A percentile compares a stretch with the other conserved stretches of the same genome.
Evolutionary conservation across 1,140 invertebrate species (phyloP).

Genomic region (Hypsibius dujardini): DNA sequence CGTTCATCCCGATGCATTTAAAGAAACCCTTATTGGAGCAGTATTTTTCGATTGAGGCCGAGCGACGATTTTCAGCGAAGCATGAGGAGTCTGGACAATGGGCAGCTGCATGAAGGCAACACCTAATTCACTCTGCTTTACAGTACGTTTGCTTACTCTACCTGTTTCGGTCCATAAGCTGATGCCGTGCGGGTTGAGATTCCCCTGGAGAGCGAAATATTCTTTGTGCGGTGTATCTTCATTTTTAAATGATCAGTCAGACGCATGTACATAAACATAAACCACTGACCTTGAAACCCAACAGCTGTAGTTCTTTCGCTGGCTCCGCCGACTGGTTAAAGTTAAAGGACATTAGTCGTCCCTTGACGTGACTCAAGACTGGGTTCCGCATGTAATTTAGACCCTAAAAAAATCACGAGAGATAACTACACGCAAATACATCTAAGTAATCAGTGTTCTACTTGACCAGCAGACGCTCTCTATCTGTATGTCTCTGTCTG

Average conservation of each 20-base stretch:
- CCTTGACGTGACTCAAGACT: background rate
- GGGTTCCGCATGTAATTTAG: constrained; percentile 13
- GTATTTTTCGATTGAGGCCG: background rate
- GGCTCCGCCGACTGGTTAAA: background rate
- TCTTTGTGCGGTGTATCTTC: too few species aligned
- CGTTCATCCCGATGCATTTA: too few species aligned
- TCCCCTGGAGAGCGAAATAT: background rate
- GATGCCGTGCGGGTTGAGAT: constrained; percentile 9
- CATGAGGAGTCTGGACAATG: too few species aligned
- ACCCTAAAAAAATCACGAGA: background rate
- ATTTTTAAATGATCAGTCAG: too few species aligned
- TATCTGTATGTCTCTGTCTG: too few species aligned
- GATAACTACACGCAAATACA: background rate
- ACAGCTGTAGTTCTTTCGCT: background rate
- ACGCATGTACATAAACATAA: too few species aligned
- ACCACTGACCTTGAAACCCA: background rate
- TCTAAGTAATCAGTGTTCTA: background rate
- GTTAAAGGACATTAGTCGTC: background rate
- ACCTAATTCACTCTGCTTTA: background rate
- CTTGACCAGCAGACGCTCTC: background rate
- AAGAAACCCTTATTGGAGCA: too few species aligned
- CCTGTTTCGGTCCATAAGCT: background rate
- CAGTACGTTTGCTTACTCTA: background rate
- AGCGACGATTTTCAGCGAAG: background rate
- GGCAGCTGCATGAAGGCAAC: too few species aligned